Evolutionary conservation across 2,888 invertebrate species (phyloP).

Genomic region (Eledona agricola): DNA sequence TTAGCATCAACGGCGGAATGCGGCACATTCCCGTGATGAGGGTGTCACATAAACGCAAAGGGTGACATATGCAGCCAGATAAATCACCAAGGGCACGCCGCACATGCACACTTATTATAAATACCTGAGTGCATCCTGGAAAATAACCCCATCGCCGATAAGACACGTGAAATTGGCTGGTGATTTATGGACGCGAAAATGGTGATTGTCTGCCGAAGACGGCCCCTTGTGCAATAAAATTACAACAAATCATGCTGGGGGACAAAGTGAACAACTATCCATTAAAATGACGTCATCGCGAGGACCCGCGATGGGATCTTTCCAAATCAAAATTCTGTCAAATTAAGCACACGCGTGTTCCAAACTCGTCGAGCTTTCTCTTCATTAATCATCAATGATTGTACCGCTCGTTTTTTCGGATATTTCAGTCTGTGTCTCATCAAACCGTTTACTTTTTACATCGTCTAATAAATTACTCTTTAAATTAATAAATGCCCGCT

Average conservation of each 20-base stretch:
- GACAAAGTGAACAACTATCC: neutral
- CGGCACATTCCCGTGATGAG: constrained; percentile 11
- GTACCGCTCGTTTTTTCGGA: constrained; percentile 30
- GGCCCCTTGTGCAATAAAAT: constrained; percentile 10
- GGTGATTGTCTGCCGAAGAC: constrained; percentile 9
- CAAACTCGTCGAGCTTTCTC: constrained; percentile 31
- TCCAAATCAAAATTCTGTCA: constrained; percentile 32
- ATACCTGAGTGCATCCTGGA: constrained; percentile 12
- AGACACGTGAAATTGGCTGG: constrained; percentile 27
- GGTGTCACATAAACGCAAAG: constrained; percentile 14
- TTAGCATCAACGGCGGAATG: constrained; percentile 7
- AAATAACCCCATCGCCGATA: constrained; percentile 28
- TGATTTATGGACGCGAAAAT: constrained; percentile 21
- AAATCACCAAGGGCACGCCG: constrained; percentile 22
- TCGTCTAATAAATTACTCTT: constrained; percentile 24
- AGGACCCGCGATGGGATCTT: no score
- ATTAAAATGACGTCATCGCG: no score
- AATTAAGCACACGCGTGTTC: constrained; percentile 15
- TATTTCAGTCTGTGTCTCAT: constrained; percentile 29
- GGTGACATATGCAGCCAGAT: constrained; percentile 24
- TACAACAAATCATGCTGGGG: constrained; percentile 8
- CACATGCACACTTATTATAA: constrained; percentile 17
- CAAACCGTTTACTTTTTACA: constrained; percentile 32
- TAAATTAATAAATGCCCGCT: constrained; percentile 26
- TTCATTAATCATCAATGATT: constrained; percentile 39